Conservation (phyloP, 2,797 vertebrate genomes). For the Lutjanus argentimaculatus region DNA sequence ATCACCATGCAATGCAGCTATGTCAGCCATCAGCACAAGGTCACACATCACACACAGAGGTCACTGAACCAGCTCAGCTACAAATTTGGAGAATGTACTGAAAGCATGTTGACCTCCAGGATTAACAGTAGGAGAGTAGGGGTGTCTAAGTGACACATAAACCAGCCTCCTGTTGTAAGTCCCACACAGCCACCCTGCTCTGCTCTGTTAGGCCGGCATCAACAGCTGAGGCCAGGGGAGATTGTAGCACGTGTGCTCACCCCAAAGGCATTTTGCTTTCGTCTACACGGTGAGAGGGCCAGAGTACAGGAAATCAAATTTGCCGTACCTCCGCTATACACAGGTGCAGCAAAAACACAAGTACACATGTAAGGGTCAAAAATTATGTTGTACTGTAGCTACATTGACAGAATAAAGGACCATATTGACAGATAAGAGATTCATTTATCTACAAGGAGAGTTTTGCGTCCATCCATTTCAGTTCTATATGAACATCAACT, state of each 20-base stretch:
- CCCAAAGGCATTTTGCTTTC: slow-evolving; percentile 79
- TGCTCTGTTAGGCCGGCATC: slow-evolving; percentile 51
- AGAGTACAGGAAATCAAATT: slow-evolving; percentile 60
- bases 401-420: neutral
- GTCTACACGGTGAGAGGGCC: slow-evolving; percentile 52
- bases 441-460: neutral
- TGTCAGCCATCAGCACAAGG: slow-evolving; percentile 27
- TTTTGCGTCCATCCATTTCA: neutral
- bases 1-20: slow-evolving; percentile 1
- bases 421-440: neutral
- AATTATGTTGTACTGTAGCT: too few relatives aligned
- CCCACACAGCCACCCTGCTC: slow-evolving; percentile 35
- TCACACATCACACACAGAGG: slow-evolving; percentile 23
- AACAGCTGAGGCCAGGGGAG: slow-evolving; percentile 81
- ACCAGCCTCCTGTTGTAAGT: slow-evolving; percentile 52
- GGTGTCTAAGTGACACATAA: slow-evolving; percentile 52
- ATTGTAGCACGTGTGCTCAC: slow-evolving; percentile 77
- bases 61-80: slow-evolving; percentile 21
- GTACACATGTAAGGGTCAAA: neutral
- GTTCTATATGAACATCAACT: neutral
- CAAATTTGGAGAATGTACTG: slow-evolving; percentile 67
- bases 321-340: slow-evolving; percentile 31
- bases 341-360: slow-evolving; percentile 31
- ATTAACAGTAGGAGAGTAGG: slow-evolving; percentile 47
- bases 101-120: slow-evolving; percentile 64